phyloP scores from a whole-genome alignment of 2,797 vertebrate species.

The Jordanella pulchra region DNA sequence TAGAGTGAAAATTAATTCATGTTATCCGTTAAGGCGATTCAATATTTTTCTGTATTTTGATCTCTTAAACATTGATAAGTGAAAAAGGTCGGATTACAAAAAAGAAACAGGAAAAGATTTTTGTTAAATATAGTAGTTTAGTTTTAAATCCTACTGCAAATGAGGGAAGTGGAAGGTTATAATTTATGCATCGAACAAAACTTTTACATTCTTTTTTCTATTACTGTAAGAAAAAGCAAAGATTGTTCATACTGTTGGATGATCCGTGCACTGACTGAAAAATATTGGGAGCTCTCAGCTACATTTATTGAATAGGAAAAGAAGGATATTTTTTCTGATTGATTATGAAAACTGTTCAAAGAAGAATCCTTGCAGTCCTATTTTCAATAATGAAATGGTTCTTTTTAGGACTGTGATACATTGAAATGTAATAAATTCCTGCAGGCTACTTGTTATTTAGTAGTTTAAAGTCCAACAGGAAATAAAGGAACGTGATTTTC shows the following conservation, averaged over 20 bases:
- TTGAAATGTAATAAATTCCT: no score
- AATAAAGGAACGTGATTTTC: not conserved
- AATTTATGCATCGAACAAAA: not conserved
- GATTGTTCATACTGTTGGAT: not conserved
- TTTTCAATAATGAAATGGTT: not conserved
- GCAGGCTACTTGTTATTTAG: not conserved
- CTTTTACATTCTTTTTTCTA: not conserved
- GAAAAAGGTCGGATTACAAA: not conserved
- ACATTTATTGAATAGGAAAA: not conserved
- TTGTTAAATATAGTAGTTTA: not conserved
- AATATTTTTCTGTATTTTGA: not conserved
- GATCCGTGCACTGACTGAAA: not conserved
- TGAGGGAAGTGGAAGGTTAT: not conserved
- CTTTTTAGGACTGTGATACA: not conserved
- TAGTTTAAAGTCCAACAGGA: not conserved
- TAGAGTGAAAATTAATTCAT: not conserved
- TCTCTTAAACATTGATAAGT: not conserved
- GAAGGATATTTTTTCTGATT: not conserved
- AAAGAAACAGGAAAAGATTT: not conserved
- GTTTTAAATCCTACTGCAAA: not conserved
- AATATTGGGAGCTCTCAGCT: not conserved
- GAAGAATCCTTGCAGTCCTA: not conserved
- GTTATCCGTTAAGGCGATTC: not conserved
- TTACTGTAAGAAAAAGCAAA: no score
- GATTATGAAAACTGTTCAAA: not conserved